A percentile compares a stretch with the other conserved stretches of the same genome.
Conservation (phyloP, 53 echinoderm and acorn worm genomes). For the Patiria pectinifera region DNA sequence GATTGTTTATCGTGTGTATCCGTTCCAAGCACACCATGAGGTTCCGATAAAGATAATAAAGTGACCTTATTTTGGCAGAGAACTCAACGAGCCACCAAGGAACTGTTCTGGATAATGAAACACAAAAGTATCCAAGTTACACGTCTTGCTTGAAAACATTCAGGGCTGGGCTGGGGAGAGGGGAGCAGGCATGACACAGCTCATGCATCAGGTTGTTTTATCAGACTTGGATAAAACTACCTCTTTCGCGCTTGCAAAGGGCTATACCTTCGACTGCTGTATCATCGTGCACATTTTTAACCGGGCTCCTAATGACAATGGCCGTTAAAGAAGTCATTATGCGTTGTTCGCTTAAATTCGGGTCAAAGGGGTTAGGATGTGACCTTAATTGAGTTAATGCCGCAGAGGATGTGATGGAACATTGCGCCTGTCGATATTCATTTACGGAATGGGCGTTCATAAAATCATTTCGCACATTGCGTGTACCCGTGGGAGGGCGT, state of each 20-base stretch:
- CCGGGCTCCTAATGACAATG: too few relatives aligned
- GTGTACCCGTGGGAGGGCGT: not conserved
- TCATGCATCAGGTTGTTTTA: too few relatives aligned
- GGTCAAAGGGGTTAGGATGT: not conserved
- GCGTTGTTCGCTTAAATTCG: too few relatives aligned
- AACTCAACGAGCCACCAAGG: not conserved
- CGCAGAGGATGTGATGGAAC: not conserved
- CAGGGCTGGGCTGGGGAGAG: too few relatives aligned
- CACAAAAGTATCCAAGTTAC: not conserved
- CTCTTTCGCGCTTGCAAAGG: too few relatives aligned
- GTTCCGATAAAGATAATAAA: not conserved
- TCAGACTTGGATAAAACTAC: too few relatives aligned
- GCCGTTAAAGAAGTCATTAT: too few relatives aligned
- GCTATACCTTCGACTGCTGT: too few relatives aligned
- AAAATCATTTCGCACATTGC: not conserved
- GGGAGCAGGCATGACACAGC: too few relatives aligned
- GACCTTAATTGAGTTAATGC: constrained; percentile 2
- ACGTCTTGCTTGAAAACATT: too few relatives aligned
- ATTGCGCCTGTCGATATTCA: not conserved
- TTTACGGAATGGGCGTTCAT: not conserved
- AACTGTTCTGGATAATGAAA: not conserved
- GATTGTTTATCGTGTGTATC: not conserved
- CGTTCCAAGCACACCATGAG: not conserved
- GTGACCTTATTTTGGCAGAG: too few relatives aligned
- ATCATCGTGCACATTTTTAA: too few relatives aligned